A percentile compares a stretch with the other conserved stretches of the same genome.
These are phyloP conservation scores for Cygnus atratus DNA, from an alignment of 2,113 vertebrate species.

Conservation along the genomic window DNA sequence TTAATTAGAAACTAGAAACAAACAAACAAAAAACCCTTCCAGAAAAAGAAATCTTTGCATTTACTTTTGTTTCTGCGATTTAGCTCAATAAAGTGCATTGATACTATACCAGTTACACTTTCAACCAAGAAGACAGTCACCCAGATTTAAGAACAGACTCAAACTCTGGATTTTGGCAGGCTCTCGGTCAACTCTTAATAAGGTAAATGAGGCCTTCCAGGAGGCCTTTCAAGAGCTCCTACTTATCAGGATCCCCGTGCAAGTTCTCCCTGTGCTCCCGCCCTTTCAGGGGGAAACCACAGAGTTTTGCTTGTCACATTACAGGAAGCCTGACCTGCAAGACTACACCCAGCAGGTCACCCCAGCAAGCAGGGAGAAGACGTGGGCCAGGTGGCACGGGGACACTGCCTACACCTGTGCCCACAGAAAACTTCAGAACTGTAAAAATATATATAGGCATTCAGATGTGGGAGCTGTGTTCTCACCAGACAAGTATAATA, in stretches of 20 bases:
- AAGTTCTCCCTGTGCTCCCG: not conserved
- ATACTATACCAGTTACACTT: not conserved
- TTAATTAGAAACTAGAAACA: not conserved
- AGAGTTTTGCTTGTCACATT: not conserved
- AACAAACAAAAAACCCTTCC: not conserved
- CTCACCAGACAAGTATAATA: not conserved
- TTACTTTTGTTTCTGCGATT: constrained; percentile 9
- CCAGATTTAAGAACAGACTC: not conserved
- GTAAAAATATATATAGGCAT: fast-evolving
- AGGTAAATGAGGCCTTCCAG: not conserved
- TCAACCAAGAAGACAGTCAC: not conserved
- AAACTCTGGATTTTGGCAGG: not conserved
- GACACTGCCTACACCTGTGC: not conserved
- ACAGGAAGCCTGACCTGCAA: not conserved
- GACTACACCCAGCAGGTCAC: not conserved
- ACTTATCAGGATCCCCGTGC: not conserved
- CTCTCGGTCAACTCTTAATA: not conserved
- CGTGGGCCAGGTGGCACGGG: not conserved
- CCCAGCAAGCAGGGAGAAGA: not conserved
- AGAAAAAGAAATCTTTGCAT: not conserved
- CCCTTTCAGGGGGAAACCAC: not conserved
- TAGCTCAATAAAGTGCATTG: not conserved
- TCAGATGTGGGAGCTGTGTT: not conserved
- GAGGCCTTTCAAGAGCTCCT: not conserved
- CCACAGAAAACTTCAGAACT: not conserved